phyloP scores from a whole-genome alignment of 2,888 invertebrate species.

The Coelinius sp. region DNA sequence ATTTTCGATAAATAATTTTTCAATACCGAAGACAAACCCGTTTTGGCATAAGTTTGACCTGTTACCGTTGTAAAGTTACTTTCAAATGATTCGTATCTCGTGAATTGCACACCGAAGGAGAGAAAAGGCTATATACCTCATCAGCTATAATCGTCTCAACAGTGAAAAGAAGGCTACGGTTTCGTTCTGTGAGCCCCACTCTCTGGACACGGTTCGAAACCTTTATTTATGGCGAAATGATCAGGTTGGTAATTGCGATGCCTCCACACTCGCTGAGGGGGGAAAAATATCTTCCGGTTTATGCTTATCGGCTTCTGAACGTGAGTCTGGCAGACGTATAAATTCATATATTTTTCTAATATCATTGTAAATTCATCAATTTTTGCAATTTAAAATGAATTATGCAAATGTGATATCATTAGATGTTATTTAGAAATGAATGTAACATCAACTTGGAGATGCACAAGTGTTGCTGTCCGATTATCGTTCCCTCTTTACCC shows the following conservation, averaged over 20 bases:
- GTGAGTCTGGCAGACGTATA: not conserved
- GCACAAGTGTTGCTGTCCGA: constrained; percentile 13
- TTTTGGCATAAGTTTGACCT: constrained; percentile 12
- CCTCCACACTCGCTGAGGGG: constrained; percentile 50
- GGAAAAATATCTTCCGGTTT: constrained; percentile 56
- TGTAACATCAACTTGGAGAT: not conserved
- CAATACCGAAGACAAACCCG: not conserved
- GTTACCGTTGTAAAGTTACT: constrained; percentile 2
- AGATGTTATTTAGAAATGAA: not conserved
- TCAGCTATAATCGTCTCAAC: constrained; percentile 15
- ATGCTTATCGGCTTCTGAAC: not conserved
- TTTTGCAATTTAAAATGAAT: too few species aligned
- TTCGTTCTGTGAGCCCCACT: not conserved
- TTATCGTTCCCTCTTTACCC: constrained; percentile 8
- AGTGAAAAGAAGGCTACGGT: constrained; percentile 30
- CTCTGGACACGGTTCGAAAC: constrained; percentile 45
- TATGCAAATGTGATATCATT: too few species aligned
- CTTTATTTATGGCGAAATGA: constrained; percentile 66
- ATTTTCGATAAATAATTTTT: not conserved
- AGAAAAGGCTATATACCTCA: constrained; percentile 3
- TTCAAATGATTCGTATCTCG: constrained; percentile 22
- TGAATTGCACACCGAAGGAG: constrained; percentile 26
- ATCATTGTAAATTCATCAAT: not conserved
- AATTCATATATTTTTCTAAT: not conserved
- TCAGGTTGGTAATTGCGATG: constrained; percentile 64